Conservation (phyloP, 1,140 invertebrate genomes). For the Bombus soroeensis region DNA sequence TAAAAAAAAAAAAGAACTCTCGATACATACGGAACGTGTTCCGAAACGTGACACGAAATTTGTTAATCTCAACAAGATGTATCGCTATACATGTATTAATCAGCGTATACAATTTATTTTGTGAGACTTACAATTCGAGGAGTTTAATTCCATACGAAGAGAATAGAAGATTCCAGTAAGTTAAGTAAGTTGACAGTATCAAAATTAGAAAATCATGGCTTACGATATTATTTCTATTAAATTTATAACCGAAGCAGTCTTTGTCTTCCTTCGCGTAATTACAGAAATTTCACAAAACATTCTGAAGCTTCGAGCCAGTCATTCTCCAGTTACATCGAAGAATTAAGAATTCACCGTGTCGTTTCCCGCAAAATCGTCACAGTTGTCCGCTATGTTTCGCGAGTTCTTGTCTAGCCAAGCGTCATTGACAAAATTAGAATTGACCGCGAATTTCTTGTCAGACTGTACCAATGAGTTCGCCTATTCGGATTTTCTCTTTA, state of each 20-base stretch:
- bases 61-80: too few relatives aligned
- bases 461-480: constrained; percentile 38
- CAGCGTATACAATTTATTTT: too few relatives aligned
- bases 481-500: constrained; percentile 25
- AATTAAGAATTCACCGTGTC: not conserved
- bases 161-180: too few relatives aligned
- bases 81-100: too few relatives aligned
- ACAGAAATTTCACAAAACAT: too few relatives aligned
- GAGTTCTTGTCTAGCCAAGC: not conserved
- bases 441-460: constrained; percentile 12
- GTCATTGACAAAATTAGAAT: constrained; percentile 42
- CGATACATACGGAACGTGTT: too few relatives aligned
- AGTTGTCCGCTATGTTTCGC: not conserved
- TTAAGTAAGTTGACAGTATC: not conserved
- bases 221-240: not conserved
- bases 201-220: not conserved
- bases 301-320: too few relatives aligned
- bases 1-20: too few relatives aligned
- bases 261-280: not conserved
- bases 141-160: too few relatives aligned
- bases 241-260: not conserved
- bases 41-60: too few relatives aligned
- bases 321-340: too few relatives aligned
- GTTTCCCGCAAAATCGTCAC: not conserved
- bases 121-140: too few relatives aligned